Conservation (phyloP, 1,140 invertebrate species). For the Psix sp. region DNA sequence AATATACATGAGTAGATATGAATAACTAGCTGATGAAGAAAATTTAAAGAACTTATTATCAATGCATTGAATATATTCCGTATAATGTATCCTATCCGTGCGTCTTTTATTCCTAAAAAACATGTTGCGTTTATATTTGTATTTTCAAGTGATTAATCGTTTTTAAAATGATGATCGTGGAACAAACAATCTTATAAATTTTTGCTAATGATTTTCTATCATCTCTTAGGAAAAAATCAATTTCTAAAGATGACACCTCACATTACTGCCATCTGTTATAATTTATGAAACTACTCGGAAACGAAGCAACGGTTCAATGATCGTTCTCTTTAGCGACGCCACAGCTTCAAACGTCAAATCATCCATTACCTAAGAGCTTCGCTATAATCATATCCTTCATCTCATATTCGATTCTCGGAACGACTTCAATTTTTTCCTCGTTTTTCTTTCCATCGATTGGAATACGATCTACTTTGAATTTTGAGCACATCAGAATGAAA, state of each 20-base stretch:
- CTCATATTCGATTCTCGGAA: background rate
- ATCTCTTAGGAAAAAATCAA: background rate
- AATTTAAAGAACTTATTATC: too few relatives aligned
- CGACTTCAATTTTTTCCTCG: background rate
- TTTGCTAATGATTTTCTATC: background rate
- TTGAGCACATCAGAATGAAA: slow-evolving; percentile 8
- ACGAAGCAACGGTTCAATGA: slow-evolving; percentile 26
- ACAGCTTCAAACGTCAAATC: too few relatives aligned
- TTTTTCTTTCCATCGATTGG: background rate
- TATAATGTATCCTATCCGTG: too few relatives aligned
- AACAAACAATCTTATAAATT: background rate
- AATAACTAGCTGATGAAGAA: background rate
- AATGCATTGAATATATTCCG: too few relatives aligned
- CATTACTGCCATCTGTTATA: slow-evolving; percentile 27
- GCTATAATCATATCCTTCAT: too few relatives aligned
- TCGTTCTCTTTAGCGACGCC: slow-evolving; percentile 7
- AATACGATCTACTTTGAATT: background rate
- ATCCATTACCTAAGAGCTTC: too few relatives aligned
- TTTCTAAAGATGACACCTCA: background rate
- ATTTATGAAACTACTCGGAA: slow-evolving; percentile 12
- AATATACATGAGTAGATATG: background rate
- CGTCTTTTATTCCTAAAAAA: too few relatives aligned
- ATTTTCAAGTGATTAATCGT: too few relatives aligned
- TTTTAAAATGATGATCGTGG: background rate
- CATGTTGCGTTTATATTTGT: too few relatives aligned